phyloP scores from a whole-genome alignment of 1,140 invertebrate genomes.

The Drosophila athabasca region DNA sequence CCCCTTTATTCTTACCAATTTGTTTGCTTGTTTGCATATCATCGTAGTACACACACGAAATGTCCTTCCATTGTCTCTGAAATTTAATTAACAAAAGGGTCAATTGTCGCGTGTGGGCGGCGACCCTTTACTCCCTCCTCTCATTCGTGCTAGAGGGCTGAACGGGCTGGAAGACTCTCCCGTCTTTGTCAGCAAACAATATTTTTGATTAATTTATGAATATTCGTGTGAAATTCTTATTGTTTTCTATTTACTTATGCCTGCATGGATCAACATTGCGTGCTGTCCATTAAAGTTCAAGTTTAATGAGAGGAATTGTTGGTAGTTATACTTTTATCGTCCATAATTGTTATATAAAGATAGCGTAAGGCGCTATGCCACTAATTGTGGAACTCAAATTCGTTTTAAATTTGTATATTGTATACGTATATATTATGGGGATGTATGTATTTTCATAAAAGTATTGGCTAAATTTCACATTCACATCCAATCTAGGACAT shows the following conservation, averaged over 20 bases:
- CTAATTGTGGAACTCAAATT: background rate
- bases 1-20: constrained; percentile 33
- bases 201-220: constrained; percentile 80
- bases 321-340: constrained; percentile 68
- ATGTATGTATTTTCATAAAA: no score
- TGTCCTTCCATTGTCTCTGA: constrained; percentile 54
- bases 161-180: no score
- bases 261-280: constrained; percentile 51
- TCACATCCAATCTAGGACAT: no score
- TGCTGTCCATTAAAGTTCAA: constrained; percentile 57
- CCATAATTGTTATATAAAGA: constrained; percentile 46
- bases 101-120: constrained; percentile 74
- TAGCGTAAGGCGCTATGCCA: background rate
- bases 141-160: no score
- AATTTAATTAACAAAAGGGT: constrained; percentile 82
- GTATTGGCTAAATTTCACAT: no score
- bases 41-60: constrained; percentile 45
- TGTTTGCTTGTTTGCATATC: constrained; percentile 67
- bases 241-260: constrained; percentile 58
- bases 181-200: constrained; percentile 55
- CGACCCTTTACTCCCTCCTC: background rate
- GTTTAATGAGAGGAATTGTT: constrained; percentile 59
- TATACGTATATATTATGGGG: no score
- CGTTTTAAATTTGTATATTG: no score
- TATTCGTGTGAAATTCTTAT: constrained; percentile 69